These are phyloP conservation scores for Drosophila mojavensis DNA, from an alignment of 1,140 invertebrate species.

Conservation along the genomic window DNA sequence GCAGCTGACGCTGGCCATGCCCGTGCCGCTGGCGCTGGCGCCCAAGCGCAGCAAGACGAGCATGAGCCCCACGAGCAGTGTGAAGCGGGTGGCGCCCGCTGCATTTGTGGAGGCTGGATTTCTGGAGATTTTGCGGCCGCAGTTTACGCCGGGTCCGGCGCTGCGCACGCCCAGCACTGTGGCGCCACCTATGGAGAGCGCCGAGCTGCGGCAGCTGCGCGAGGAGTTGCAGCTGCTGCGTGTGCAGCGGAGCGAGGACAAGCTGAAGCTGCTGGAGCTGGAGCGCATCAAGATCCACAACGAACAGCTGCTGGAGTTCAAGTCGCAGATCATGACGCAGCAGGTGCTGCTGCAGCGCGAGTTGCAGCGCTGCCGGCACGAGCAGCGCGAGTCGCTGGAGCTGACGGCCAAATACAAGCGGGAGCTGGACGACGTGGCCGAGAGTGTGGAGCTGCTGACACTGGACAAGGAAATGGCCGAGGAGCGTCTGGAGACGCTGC, in stretches of 20 bases:
- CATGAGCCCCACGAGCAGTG: conserved; percentile 71
- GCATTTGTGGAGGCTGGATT: conserved; percentile 90
- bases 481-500: conserved; percentile 96
- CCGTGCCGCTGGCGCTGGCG: conserved; percentile 62
- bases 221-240: conserved; percentile 97
- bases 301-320: conserved; percentile 96
- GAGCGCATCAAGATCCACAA: conserved; percentile 93
- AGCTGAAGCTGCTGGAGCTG: conserved; percentile 93
- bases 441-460: conserved; percentile 97
- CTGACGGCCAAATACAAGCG: conserved; percentile 91
- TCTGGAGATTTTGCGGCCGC: conserved; percentile 93
- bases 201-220: conserved; percentile 89
- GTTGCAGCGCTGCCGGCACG: conserved; percentile 92
- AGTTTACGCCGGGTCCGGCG: conserved; percentile 93
- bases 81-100: conserved; percentile 56
- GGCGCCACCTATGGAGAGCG: conserved; percentile 85
- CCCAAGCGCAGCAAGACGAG: conserved; percentile 80
- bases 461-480: conserved; percentile 99
- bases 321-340: conserved; percentile 95
- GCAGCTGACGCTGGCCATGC: conserved; percentile 67
- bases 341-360: conserved; percentile 95
- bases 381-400: conserved; percentile 93
- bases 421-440: conserved; percentile 95
- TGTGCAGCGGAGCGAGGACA: conserved; percentile 93
- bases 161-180: conserved; percentile 87